These are phyloP conservation scores for Drosophila asahinai DNA, from an alignment of 1,140 invertebrate genomes.

Conservation along the genomic window DNA sequence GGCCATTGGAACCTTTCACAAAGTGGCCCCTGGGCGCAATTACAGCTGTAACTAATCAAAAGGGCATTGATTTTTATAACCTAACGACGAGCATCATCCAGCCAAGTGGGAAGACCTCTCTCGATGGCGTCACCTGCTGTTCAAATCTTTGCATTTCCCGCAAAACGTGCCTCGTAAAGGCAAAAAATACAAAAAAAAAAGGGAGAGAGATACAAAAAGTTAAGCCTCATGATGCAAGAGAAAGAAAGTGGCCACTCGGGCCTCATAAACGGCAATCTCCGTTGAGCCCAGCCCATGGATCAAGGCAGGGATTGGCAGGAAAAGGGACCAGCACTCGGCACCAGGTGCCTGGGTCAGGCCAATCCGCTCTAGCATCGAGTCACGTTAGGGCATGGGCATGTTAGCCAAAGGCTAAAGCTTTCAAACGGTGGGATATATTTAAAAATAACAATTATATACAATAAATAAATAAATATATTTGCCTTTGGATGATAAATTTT, in stretches of 20 bases:
- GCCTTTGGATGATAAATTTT: too few species aligned
- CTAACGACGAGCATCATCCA: slow-evolving; percentile 46
- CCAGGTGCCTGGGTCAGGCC: slow-evolving; percentile 56
- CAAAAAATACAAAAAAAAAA: neutral
- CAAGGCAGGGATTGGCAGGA: slow-evolving; percentile 7
- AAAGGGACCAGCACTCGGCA: slow-evolving; percentile 36
- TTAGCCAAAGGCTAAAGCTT: slow-evolving; percentile 43
- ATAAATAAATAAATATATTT: too few species aligned
- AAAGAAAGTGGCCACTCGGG: slow-evolving; percentile 71
- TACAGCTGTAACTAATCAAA: slow-evolving; percentile 77
- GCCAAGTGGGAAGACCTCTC: slow-evolving; percentile 38
- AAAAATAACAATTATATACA: too few species aligned
- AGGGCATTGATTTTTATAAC: slow-evolving; percentile 82
- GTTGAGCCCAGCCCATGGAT: slow-evolving; percentile 39
- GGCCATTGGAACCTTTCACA: slow-evolving; percentile 63
- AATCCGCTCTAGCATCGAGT: slow-evolving; percentile 45
- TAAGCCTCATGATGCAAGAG: slow-evolving; percentile 70
- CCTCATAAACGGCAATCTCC: slow-evolving; percentile 74
- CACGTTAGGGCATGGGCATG: slow-evolving; percentile 76
- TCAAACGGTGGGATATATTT: slow-evolving; percentile 3
- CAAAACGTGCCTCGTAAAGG: slow-evolving; percentile 63
- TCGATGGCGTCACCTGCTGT: slow-evolving; percentile 69
- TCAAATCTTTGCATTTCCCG: slow-evolving; percentile 77
- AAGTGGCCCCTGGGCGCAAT: slow-evolving; percentile 42
- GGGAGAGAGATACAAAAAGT: slow-evolving; percentile 9